phyloP scores from a whole-genome alignment of 2,113 vertebrate species.

The sheep (Ovis aries) region DNA sequence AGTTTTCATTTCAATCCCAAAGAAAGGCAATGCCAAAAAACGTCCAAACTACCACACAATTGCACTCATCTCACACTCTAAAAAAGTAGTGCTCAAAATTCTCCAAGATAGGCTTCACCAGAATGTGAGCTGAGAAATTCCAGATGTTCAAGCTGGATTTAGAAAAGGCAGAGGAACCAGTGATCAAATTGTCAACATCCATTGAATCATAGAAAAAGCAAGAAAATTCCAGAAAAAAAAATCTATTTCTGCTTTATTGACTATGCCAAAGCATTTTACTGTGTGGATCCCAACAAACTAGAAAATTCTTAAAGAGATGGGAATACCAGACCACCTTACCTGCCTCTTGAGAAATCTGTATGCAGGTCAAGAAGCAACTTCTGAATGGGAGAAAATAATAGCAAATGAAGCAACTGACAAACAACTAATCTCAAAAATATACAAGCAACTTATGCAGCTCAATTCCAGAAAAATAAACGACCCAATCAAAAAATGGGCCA shows the following conservation, averaged over 20 bases:
- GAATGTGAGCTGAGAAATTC: neutral
- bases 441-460: too few species aligned
- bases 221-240: neutral
- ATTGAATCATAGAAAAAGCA: neutral
- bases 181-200: neutral
- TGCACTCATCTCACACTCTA: neutral
- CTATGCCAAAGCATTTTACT: neutral
- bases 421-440: too few species aligned
- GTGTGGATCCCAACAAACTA: neutral
- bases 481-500: too few species aligned
- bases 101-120: neutral
- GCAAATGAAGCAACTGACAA: too few species aligned
- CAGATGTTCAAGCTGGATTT: neutral
- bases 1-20: neutral
- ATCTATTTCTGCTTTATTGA: neutral
- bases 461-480: too few species aligned
- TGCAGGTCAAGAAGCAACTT: neutral
- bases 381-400: too few species aligned
- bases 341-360: neutral
- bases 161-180: neutral
- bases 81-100: neutral
- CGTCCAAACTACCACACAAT: neutral
- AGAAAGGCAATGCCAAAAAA: neutral
- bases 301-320: neutral
- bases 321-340: neutral